Percentiles rank a stretch among this genome's conserved stretches.
Conservation (phyloP, 2,888 invertebrate species). For the Volucella bombylans region DNA sequence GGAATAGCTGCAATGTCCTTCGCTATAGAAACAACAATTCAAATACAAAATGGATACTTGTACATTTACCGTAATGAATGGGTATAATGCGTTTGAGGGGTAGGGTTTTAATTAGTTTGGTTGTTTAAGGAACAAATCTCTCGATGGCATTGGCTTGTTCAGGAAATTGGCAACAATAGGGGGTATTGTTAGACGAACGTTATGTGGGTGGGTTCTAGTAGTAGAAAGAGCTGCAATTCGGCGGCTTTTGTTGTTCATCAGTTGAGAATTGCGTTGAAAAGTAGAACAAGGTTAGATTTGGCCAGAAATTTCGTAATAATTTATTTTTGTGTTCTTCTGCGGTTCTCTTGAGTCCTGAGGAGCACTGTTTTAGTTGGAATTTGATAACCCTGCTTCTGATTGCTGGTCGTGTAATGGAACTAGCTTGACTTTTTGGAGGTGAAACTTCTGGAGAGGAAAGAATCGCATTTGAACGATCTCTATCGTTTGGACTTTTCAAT, state of each 20-base stretch:
- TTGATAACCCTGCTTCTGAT: no score
- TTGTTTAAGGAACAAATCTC: slow-evolving; percentile 43
- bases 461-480: no score
- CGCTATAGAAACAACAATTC: slow-evolving; percentile 17
- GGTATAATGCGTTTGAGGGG: slow-evolving; percentile 39
- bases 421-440: no score
- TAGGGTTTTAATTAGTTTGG: slow-evolving; percentile 58
- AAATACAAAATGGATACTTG: no score
- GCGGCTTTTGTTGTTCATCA: not conserved
- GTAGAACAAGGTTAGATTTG: not conserved
- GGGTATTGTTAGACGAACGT: slow-evolving; percentile 43
- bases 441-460: no score
- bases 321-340: no score
- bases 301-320: no score
- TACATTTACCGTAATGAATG: slow-evolving; percentile 8
- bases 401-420: no score
- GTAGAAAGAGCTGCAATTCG: no score
- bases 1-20: slow-evolving; percentile 65
- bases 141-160: slow-evolving; percentile 34
- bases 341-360: no score
- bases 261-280: not conserved
- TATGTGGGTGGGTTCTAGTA: slow-evolving; percentile 22
- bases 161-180: slow-evolving; percentile 20
- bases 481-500: no score
- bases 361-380: no score